These are phyloP conservation scores for Solea solea DNA, from an alignment of 2,113 vertebrate genomes.

Conservation along the genomic window DNA sequence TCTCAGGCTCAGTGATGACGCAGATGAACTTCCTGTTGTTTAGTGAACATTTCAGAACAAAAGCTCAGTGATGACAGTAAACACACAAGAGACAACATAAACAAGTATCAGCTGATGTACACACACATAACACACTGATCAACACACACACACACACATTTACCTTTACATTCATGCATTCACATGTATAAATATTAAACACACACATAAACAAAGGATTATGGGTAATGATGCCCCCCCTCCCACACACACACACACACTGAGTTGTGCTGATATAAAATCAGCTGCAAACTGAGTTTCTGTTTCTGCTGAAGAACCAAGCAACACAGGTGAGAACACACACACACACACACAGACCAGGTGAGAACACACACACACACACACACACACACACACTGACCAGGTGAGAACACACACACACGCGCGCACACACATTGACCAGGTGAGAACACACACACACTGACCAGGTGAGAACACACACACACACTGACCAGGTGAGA, in stretches of 20 bases:
- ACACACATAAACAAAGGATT: too few relatives aligned
- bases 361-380: too few relatives aligned
- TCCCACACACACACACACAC: background rate
- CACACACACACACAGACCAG: too few relatives aligned
- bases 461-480: conserved; percentile 32
- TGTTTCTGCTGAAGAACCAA: background rate
- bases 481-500: conserved; percentile 7
- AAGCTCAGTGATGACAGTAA: conserved; percentile 42
- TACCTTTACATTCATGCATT: background rate
- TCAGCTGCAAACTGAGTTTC: conserved; percentile 15
- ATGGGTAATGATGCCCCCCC: too few relatives aligned
- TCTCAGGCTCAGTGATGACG: conserved; percentile 43
- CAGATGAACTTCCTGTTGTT: conserved; percentile 60
- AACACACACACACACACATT: background rate
- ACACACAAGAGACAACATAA: conserved; percentile 18
- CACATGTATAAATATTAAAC: too few relatives aligned
- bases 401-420: too few relatives aligned
- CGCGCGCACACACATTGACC: too few relatives aligned
- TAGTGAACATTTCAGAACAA: conserved; percentile 56
- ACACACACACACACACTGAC: too few relatives aligned
- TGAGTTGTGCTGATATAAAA: conserved; percentile 41
- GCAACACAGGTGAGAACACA: too few relatives aligned
- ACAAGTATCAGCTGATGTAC: conserved; percentile 11
- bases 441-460: background rate
- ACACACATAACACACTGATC: background rate